Evolutionary conservation across 2,113 vertebrate genomes (phyloP).

Genomic region (Centropristis striata): DNA sequence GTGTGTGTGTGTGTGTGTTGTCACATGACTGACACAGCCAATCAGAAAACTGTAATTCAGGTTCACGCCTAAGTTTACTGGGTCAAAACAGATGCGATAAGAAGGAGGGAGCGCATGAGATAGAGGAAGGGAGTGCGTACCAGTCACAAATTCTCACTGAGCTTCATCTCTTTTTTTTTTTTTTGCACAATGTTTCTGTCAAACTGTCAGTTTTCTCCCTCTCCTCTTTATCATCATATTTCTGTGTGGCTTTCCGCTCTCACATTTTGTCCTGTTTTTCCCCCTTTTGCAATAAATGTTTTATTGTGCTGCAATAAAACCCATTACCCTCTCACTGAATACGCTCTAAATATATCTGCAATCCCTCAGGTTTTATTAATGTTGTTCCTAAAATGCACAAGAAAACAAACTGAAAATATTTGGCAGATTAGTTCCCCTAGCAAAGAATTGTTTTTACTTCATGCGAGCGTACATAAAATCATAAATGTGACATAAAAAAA

Average conservation of each 20-base stretch:
- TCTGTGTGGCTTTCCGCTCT: not conserved
- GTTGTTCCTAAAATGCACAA: not conserved
- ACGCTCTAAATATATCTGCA: slow-evolving; percentile 8
- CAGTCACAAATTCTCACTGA: slow-evolving; percentile 28
- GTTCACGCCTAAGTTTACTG: slow-evolving; percentile 80
- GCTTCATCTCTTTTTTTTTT: not conserved
- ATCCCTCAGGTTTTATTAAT: not conserved
- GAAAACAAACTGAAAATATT: not conserved
- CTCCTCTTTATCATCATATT: not conserved
- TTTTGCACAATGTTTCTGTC: slow-evolving; percentile 8
- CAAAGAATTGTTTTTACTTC: not conserved
- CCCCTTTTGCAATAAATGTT: slow-evolving; percentile 4
- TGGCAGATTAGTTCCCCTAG: not conserved
- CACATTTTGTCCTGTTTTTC: not conserved
- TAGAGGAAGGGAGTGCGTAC: slow-evolving; percentile 6
- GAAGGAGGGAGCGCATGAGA: slow-evolving; percentile 13
- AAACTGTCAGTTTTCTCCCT: not conserved
- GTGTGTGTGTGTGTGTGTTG: not conserved
- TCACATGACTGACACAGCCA: slow-evolving; percentile 71
- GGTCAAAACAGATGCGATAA: slow-evolving; percentile 70
- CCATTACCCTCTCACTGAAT: not conserved
- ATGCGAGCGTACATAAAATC: not conserved
- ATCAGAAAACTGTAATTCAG: slow-evolving; percentile 78
- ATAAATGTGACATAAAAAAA: slow-evolving; percentile 7
- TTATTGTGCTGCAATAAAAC: slow-evolving; percentile 5